phyloP scores from a whole-genome alignment of 2,113 vertebrate genomes.

The Brienomyrus brachyistius region DNA sequence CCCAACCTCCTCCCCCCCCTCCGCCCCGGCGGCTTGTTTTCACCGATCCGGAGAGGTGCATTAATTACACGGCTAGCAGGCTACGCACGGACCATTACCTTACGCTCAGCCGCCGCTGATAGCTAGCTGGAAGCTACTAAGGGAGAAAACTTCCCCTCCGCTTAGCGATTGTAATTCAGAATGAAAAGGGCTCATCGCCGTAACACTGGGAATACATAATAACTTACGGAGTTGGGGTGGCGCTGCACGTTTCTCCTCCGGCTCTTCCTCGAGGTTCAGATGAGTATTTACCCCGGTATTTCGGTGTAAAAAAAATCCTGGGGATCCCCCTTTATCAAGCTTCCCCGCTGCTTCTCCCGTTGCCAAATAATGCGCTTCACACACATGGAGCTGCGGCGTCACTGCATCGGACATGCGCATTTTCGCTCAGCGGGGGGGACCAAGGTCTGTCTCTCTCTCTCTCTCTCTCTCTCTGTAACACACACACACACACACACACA shows the following conservation, averaged over 20 bases:
- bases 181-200: conserved; percentile 21
- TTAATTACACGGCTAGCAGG: conserved; percentile 33
- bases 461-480: background rate
- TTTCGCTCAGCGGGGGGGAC: conserved; percentile 33
- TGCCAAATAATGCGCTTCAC: conserved; percentile 86
- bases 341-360: conserved; percentile 73
- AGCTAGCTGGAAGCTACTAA: conserved; percentile 41
- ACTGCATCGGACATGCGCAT: conserved; percentile 66
- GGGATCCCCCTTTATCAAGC: conserved; percentile 67
- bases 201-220: background rate
- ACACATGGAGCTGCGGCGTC: conserved; percentile 83
- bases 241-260: conserved; percentile 43
- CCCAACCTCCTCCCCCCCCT: conserved; percentile 23
- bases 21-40: conserved; percentile 38
- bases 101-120: conserved; percentile 26
- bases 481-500: background rate
- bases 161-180: conserved; percentile 43
- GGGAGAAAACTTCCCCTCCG: conserved; percentile 58
- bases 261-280: conserved; percentile 41
- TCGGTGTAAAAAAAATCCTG: conserved; percentile 51
- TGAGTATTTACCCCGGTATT: conserved; percentile 51
- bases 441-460: background rate
- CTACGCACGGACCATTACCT: conserved; percentile 45
- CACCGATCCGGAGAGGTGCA: conserved; percentile 35
- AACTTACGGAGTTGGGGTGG: conserved; percentile 59